Evolutionary conservation across 2,888 invertebrate species (phyloP).

Genomic region (Podabrus alpinus): DNA sequence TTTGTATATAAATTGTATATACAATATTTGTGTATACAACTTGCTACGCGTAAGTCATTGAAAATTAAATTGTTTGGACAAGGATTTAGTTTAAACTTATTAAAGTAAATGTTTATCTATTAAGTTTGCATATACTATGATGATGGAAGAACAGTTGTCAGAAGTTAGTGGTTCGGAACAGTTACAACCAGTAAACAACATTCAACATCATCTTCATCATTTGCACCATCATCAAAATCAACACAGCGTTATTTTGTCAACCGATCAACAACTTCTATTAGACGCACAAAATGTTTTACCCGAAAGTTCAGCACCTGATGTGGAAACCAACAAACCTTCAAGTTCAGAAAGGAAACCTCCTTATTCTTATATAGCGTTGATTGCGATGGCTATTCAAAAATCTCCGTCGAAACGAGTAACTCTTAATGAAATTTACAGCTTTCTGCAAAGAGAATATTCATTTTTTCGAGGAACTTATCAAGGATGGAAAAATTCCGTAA

Average conservation of each 20-base stretch:
- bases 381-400: slow-evolving; percentile 96
- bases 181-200: slow-evolving; percentile 47
- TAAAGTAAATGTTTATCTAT: slow-evolving; percentile 54
- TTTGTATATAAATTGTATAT: slow-evolving; percentile 53
- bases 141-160: slow-evolving; percentile 54
- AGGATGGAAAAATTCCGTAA: slow-evolving; percentile 98
- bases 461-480: slow-evolving; percentile 95
- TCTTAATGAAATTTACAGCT: slow-evolving; percentile 93
- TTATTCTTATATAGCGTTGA: slow-evolving; percentile 93
- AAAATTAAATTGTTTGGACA: slow-evolving; percentile 53
- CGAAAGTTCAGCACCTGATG: slow-evolving; percentile 43
- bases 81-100: slow-evolving; percentile 45
- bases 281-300: slow-evolving; percentile 40
- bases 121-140: slow-evolving; percentile 40
- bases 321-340: slow-evolving; percentile 46
- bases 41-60: slow-evolving; percentile 50
- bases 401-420: slow-evolving; percentile 90
- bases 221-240: slow-evolving; percentile 54
- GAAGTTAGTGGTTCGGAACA: slow-evolving; percentile 48
- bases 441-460: slow-evolving; percentile 88
- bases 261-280: slow-evolving; percentile 29
- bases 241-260: slow-evolving; percentile 50
- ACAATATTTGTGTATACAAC: slow-evolving; percentile 54
- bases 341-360: slow-evolving; percentile 75
- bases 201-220: slow-evolving; percentile 54